Conservation (phyloP, 2,113 vertebrate genomes). For the Sinocyclocheilus anophthalmus region DNA sequence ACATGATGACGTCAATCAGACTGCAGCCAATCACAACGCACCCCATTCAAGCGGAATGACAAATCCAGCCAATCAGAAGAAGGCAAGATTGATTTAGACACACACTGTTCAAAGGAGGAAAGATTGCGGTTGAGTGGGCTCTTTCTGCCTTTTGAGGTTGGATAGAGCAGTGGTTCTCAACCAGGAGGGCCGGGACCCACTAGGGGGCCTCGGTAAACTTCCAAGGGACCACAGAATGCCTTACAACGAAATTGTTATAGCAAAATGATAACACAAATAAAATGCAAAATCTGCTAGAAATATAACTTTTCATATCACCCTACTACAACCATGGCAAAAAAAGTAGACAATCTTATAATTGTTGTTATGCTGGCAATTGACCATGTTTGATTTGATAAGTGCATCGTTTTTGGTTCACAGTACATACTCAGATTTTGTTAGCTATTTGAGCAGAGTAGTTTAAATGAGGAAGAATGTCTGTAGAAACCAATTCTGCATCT, state of each 20-base stretch:
- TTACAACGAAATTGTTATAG: too few species aligned
- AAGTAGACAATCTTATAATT: too few species aligned
- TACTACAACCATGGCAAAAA: too few species aligned
- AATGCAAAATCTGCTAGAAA: neutral
- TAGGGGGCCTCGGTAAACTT: neutral
- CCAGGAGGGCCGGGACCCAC: neutral
- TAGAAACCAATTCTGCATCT: neutral
- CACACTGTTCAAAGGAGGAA: constrained; percentile 58
- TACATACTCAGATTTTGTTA: too few species aligned
- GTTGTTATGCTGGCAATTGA: too few species aligned
- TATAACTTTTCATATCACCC: too few species aligned
- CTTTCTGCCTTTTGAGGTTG: constrained; percentile 33
- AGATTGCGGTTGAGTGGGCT: constrained; percentile 49
- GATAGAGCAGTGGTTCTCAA: neutral
- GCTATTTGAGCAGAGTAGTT: neutral
- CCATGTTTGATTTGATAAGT: too few species aligned
- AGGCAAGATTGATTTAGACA: constrained; percentile 55
- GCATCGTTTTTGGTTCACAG: too few species aligned
- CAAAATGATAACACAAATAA: neutral
- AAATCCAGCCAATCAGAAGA: constrained; percentile 83
- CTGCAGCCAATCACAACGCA: constrained; percentile 79
- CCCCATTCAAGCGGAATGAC: constrained; percentile 86
- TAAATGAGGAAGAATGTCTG: neutral
- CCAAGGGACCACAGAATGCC: neutral
- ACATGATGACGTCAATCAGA: constrained; percentile 77